A percentile compares a stretch with the other conserved stretches of the same genome.
These are phyloP conservation scores for Zaprionus lachaisei DNA, from an alignment of 1,140 invertebrate genomes.

Conservation along the genomic window DNA sequence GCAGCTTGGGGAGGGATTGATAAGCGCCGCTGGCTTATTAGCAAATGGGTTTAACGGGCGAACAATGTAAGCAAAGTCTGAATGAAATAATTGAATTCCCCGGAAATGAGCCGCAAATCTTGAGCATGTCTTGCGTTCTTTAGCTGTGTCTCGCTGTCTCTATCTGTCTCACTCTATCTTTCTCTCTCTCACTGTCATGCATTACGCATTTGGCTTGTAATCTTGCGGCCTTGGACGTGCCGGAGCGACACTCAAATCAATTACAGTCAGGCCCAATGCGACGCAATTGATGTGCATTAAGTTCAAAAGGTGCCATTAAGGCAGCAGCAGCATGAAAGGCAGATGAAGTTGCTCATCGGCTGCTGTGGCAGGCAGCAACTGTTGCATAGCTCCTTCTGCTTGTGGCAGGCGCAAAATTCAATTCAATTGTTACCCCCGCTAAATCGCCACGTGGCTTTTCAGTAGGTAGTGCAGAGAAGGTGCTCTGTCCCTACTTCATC, in stretches of 20 bases:
- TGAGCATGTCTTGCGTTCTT: not conserved
- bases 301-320: constrained; percentile 21
- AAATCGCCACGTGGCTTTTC: constrained; percentile 37
- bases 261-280: constrained; percentile 13
- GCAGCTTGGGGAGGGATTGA: constrained; percentile 1
- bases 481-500: not conserved
- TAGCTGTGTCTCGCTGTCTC: not conserved
- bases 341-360: not conserved
- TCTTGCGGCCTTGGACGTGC: constrained; percentile 26
- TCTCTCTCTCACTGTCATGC: not conserved
- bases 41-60: constrained; percentile 15
- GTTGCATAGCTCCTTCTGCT: constrained; percentile 7
- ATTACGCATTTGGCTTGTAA: constrained; percentile 6
- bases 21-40: constrained; percentile 23
- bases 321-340: not conserved
- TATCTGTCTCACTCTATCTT: not conserved
- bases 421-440: constrained; percentile 28
- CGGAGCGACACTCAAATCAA: constrained; percentile 26
- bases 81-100: constrained; percentile 27
- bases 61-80: not conserved
- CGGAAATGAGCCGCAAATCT: constrained; percentile 9
- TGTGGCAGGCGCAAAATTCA: constrained; percentile 24
- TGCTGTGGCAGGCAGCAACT: constrained; percentile 1
- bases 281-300: constrained; percentile 20
- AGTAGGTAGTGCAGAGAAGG: not conserved